Evolutionary conservation across 2,113 vertebrate genomes (phyloP).

Genomic region (Dasyprocta punctata): DNA sequence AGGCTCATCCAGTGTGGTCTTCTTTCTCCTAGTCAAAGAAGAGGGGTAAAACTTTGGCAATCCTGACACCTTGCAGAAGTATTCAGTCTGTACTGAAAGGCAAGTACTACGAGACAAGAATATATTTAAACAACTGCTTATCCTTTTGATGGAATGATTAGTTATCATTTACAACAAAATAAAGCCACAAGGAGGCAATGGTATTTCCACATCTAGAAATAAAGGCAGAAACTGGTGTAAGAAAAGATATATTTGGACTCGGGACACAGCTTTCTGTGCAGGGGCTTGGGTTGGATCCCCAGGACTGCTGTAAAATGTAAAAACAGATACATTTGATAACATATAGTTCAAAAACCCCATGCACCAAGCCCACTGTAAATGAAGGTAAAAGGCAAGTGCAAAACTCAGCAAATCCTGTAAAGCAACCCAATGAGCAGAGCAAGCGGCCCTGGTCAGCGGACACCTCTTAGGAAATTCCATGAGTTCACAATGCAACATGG

Average conservation of each 20-base stretch:
- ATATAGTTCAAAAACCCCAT: background rate
- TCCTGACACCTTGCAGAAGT: background rate
- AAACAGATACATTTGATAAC: background rate
- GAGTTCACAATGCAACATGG: background rate
- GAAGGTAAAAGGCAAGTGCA: background rate
- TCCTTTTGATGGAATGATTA: background rate
- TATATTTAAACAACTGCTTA: background rate
- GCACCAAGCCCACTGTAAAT: background rate
- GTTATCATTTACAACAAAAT: background rate
- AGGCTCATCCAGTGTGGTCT: no score
- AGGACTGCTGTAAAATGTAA: background rate
- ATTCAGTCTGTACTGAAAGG: background rate
- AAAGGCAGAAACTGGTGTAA: background rate
- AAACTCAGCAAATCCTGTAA: no score
- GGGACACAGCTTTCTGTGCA: background rate
- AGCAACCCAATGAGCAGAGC: rapidly evolving
- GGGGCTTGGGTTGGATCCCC: background rate
- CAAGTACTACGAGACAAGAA: background rate
- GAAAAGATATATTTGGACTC: background rate
- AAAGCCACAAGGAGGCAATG: background rate
- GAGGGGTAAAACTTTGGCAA: background rate
- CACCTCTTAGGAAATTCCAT: background rate
- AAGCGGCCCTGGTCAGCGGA: rapidly evolving
- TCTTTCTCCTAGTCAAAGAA: background rate
- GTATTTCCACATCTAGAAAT: background rate